Evolutionary conservation across 2,797 vertebrate species (phyloP).

Genomic region (Oophaga sylvatica): DNA sequence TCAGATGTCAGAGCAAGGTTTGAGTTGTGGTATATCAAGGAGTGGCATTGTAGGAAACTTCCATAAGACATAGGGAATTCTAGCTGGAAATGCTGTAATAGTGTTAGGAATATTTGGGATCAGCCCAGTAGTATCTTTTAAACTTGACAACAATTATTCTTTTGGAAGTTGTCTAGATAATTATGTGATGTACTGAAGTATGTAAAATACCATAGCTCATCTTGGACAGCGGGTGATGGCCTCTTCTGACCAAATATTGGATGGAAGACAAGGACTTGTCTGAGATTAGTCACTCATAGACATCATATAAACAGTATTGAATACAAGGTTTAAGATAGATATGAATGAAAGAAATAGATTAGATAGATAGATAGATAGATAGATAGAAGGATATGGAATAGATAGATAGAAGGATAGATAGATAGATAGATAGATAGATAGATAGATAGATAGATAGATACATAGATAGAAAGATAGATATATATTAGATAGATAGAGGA

Average conservation of each 20-base stretch:
- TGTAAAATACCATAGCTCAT: neutral
- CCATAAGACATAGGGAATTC: neutral
- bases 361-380: too few species aligned
- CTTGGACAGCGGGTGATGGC: neutral
- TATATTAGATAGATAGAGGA: too few species aligned
- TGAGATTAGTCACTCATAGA: neutral
- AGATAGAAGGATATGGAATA: too few species aligned
- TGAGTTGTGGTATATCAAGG: neutral
- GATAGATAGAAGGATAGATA: too few species aligned
- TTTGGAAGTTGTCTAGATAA: neutral
- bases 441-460: too few species aligned
- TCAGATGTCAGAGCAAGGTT: neutral
- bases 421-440: too few species aligned
- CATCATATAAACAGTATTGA: neutral
- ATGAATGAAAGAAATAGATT: too few species aligned
- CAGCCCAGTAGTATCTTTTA: neutral
- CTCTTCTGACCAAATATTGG: neutral
- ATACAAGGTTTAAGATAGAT: neutral
- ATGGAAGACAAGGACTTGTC: neutral
- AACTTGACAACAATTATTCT: neutral
- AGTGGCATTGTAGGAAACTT: neutral
- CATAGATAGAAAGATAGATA: too few species aligned
- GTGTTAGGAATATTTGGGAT: neutral
- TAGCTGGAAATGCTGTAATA: neutral
- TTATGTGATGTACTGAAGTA: neutral